Evolutionary conservation across 92 coral and sea anemone genomes (phyloP), one percentile per base, ranked within the genome.

Genomic region (Meandrina meandrites): DNA sequence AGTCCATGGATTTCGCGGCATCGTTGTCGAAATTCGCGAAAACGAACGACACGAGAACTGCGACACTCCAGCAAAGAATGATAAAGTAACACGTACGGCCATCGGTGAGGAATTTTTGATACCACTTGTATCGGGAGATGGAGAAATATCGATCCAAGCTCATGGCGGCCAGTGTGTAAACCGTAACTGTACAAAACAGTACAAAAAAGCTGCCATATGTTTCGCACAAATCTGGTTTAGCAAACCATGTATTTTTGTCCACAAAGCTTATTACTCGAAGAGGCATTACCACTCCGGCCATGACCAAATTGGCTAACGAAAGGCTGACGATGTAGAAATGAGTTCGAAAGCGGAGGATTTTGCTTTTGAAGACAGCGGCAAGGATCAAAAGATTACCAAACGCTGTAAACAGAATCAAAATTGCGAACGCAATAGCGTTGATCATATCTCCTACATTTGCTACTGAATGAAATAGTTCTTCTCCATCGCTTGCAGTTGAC

Each of bases 251-350:
- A 14, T 70, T 90, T 62, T 94, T 94, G 83, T 93, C 74, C 47
- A 94, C 36, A 82, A 94, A 94, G 79, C 98, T 94, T 79, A 88
- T 40, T 8, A 94, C 93, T 18, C 98, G 88, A 30, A 94, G 93
- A 4, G 98, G 98, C 98, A 94, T 90, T 24, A 94, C 98, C 0
- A 91, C 88, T 0, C 58, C 86, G n/a, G 98, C 98, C 94, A 94
- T 94, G 17, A 94, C 88, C 40, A 94, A 78, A 85, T 92, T 91
- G 35, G 94, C 94, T 53, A 93, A 34, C 1, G 94, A 90, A 15
- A 94, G 86, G 67, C 94, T 94, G 53, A 85, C 69, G 64, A 89
- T 82, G 89, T 91, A 93, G 53, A 88, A 80, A 54, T 93, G 95
- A 19, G 94, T 86, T 11, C 91, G 85, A 75, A 81, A 79, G 71